These are phyloP conservation scores for Drosophila limbata DNA, from an alignment of 2,888 invertebrate species.

Conservation along the genomic window DNA sequence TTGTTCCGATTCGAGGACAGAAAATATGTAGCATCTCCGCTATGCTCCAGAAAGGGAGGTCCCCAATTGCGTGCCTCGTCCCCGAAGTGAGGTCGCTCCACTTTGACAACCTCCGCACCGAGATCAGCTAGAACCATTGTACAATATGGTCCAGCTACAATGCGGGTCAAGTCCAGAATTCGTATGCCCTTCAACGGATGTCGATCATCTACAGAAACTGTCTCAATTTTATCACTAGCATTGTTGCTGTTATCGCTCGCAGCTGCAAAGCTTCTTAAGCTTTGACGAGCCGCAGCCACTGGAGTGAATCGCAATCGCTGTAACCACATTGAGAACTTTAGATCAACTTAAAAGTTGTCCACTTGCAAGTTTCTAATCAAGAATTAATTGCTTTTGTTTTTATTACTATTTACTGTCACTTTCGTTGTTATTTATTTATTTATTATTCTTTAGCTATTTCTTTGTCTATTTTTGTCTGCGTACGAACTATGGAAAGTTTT, in stretches of 20 bases:
- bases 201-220: constrained; percentile 56
- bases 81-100: constrained; percentile 94
- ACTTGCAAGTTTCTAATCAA: constrained; percentile 6
- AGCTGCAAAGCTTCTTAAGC: constrained; percentile 64
- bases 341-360: background rate
- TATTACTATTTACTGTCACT: constrained; percentile 16
- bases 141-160: constrained; percentile 97
- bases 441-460: background rate
- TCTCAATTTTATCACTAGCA: constrained; percentile 15
- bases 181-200: constrained; percentile 90
- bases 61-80: constrained; percentile 98
- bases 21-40: constrained; percentile 92
- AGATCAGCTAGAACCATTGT: constrained; percentile 97
- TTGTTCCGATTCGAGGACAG: constrained; percentile 96
- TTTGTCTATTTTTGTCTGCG: background rate
- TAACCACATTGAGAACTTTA: constrained; percentile 48
- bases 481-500: constrained; percentile 61
- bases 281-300: constrained; percentile 39
- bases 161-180: constrained; percentile 92
- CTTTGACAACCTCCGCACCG: constrained; percentile 96
- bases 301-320: constrained; percentile 34
- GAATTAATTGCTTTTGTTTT: constrained; percentile 7
- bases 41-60: constrained; percentile 92
- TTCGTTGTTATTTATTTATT: constrained; percentile 17
- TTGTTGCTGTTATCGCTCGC: constrained; percentile 21